These are phyloP conservation scores for Tetranychus truncatus DNA, from an alignment of 2,888 invertebrate species.

Conservation along the genomic window DNA sequence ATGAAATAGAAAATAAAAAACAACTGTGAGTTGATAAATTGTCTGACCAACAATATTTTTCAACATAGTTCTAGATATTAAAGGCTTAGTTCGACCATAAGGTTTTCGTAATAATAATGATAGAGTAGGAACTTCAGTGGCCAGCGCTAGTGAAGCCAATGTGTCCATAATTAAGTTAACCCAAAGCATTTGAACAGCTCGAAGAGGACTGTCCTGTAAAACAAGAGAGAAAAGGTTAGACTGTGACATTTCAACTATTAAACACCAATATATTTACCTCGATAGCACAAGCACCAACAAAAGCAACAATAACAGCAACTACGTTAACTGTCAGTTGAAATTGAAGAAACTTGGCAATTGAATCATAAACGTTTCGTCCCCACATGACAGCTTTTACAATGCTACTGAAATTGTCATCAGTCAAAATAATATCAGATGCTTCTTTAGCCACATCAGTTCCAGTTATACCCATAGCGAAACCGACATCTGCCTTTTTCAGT, in stretches of 20 bases:
- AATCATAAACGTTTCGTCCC: constrained; percentile 98
- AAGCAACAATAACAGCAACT: constrained; percentile 94
- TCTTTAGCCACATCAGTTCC: constrained; percentile 99
- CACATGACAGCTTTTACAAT: constrained; percentile 99
- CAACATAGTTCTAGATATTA: constrained; percentile 95
- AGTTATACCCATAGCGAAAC: constrained; percentile 98
- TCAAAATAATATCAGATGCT: constrained; percentile 95
- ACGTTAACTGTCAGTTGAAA: constrained; percentile 98
- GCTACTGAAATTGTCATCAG: constrained; percentile 97
- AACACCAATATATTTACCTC: constrained; percentile 42
- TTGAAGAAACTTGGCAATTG: constrained; percentile 96
- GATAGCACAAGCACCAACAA: constrained; percentile 92
- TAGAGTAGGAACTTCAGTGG: constrained; percentile 85
- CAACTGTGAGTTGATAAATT: constrained; percentile 79
- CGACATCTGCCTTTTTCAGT: constrained; percentile 78
- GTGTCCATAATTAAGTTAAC: constrained; percentile 99
- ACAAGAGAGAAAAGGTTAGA: neutral
- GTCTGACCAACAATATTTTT: constrained; percentile 97
- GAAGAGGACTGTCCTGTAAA: constrained; percentile 63
- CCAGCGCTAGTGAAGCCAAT: constrained; percentile 82
- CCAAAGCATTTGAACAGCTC: constrained; percentile 99
- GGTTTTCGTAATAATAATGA: constrained; percentile 83
- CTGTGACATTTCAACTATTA: neutral
- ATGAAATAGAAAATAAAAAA: constrained; percentile 78
- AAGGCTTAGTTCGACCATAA: constrained; percentile 90